Evolutionary conservation across 2,888 invertebrate genomes (phyloP).

Genomic region (Leucophenga maculata): DNA sequence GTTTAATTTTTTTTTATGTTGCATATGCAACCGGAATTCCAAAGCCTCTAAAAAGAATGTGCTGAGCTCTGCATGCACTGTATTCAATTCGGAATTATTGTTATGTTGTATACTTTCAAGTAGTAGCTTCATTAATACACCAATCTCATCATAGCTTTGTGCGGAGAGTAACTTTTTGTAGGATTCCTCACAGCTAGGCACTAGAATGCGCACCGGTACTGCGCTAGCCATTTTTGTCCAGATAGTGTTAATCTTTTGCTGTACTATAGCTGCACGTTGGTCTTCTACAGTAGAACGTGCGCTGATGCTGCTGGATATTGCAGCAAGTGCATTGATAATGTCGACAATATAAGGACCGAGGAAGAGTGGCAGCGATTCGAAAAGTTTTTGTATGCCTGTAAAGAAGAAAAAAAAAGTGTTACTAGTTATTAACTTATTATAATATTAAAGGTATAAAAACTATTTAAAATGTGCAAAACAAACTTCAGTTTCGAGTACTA

Average conservation of each 20-base stretch:
- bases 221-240: constrained; percentile 79
- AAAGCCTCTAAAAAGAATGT: constrained; percentile 83
- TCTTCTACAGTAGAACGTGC: constrained; percentile 62
- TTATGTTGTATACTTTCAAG: constrained; percentile 81
- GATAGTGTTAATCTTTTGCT: constrained; percentile 76
- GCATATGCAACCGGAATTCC: constrained; percentile 78
- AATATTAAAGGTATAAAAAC: background rate
- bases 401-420: background rate
- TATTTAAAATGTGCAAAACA: background rate
- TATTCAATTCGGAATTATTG: constrained; percentile 77
- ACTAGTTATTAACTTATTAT: too few species aligned
- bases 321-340: constrained; percentile 78
- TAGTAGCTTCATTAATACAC: constrained; percentile 83
- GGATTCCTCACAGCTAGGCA: constrained; percentile 81
- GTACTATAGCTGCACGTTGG: constrained; percentile 74
- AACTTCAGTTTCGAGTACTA: background rate
- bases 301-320: constrained; percentile 72
- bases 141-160: constrained; percentile 77
- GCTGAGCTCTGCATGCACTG: constrained; percentile 80
- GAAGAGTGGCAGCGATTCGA: constrained; percentile 86
- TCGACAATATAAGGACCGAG: constrained; percentile 88
- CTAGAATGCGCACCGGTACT: constrained; percentile 82
- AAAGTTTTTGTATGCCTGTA: constrained; percentile 82
- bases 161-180: constrained; percentile 77
- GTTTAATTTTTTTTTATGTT: constrained; percentile 40